Evolutionary conservation across 2,113 vertebrate genomes (phyloP), one percentile per base, ranked within the genome.

Genomic region (Heterochromis multidens): DNA sequence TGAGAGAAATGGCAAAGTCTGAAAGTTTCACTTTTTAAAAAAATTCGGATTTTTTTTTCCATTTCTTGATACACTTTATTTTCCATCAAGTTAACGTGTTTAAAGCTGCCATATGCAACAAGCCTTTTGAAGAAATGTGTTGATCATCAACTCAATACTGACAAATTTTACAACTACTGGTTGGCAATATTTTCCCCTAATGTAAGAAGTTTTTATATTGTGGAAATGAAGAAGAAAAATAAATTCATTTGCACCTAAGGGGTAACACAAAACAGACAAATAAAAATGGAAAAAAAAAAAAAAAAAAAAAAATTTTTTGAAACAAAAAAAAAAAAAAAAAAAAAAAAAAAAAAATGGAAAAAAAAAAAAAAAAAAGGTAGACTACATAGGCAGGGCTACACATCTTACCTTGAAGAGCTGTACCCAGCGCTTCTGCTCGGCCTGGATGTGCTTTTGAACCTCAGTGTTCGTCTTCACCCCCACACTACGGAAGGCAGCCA

Each of bases 341-440:
- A 21, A 37, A 40, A 7, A 7, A 40, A n/a, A 5, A 3, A n/a
- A n/a, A n/a, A n/a, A n/a, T n/a, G n/a, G n/a, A n/a, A n/a, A n/a
- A n/a, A n/a, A 13, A 56, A 11, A 16, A 21, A 37, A 40, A 7
- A 7, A 40, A n/a, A 5, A 3, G 19, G 35, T 81, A 16, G 16
- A 23, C 46, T 17, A 13, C 35, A 17, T 6, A 23, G 10, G 3
- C 9, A 33, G 3, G 14, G 52, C 5, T 25, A 10, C 1, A 12
- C 12, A 11, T 67, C 80, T 80, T 92, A 99, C 99, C 97, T 99
- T 99, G 88, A 99, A 99, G 14, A 99, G 95, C 88, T 99, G 99
- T 59, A 99, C 96, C 98, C 98, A 99, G 61, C 97, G 96, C 81
- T 99, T 99, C 90, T 99, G 98, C 83, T 98, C 97, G 0, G 96